Evolutionary conservation across 1,140 invertebrate species (phyloP).

Genomic region (Stenopsyche tienmushanensis): DNA sequence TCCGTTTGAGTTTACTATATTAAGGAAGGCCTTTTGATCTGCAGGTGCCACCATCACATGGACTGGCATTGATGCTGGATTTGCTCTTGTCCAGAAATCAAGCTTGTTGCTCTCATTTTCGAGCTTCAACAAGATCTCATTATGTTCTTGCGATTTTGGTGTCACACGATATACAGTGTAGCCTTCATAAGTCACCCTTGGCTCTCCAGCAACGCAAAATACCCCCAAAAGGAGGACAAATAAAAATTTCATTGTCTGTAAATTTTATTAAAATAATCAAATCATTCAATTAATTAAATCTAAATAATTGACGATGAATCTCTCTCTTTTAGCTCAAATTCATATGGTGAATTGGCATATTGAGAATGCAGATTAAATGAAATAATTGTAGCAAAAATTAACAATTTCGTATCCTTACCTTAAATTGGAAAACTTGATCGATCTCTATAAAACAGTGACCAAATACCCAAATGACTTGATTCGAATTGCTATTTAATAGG

Average conservation of each 20-base stretch:
- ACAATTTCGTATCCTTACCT: too few species aligned
- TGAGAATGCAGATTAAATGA: too few species aligned
- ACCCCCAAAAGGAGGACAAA: background rate
- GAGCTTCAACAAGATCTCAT: slow-evolving; percentile 42
- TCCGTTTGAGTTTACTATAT: slow-evolving; percentile 26
- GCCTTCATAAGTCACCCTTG: slow-evolving; percentile 38
- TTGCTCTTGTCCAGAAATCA: slow-evolving; percentile 36
- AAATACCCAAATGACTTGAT: too few species aligned
- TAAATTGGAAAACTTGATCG: too few species aligned
- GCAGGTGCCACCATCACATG: slow-evolving; percentile 48
- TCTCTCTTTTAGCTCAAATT: background rate
- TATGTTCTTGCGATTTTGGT: slow-evolving; percentile 43
- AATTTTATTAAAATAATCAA: background rate
- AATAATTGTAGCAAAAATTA: too few species aligned
- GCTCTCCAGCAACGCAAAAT: background rate
- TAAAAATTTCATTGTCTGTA: background rate
- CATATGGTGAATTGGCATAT: too few species aligned
- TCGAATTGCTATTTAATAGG: too few species aligned
- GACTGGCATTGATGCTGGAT: slow-evolving; percentile 31
- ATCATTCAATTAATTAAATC: background rate
- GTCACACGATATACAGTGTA: slow-evolving; percentile 49
- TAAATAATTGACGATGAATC: background rate
- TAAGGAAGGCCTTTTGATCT: slow-evolving; percentile 40
- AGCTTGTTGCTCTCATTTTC: slow-evolving; percentile 30
- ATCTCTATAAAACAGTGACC: too few species aligned